A percentile compares a stretch with the other conserved stretches of the same genome.
These are phyloP conservation scores for Stegodyphus dumicola DNA, from an alignment of 1,140 invertebrate genomes.

Conservation along the genomic window DNA sequence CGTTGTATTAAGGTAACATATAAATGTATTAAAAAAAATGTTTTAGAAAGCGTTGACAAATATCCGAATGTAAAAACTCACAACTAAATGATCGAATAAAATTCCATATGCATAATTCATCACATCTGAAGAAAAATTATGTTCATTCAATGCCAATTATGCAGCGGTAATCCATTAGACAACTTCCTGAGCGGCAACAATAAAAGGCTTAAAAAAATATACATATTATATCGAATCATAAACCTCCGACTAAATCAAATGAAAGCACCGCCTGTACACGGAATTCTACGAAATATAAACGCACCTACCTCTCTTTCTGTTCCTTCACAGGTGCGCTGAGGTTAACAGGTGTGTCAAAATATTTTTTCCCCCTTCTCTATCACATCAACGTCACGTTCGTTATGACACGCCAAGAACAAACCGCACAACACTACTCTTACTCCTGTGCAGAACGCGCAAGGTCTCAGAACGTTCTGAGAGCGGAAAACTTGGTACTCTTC, in stretches of 20 bases:
- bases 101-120: too few relatives aligned
- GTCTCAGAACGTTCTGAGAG: not conserved
- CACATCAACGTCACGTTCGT: conserved; percentile 24
- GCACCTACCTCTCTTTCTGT: conserved; percentile 21
- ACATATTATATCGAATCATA: not conserved
- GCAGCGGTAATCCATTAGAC: too few relatives aligned
- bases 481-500: conserved; percentile 12
- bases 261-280: conserved; percentile 10
- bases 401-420: not conserved
- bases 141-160: too few relatives aligned
- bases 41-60: too few relatives aligned
- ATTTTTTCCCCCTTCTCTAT: conserved; percentile 25
- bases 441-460: too few relatives aligned
- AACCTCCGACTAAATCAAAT: not conserved
- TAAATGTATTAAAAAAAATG: too few relatives aligned
- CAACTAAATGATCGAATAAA: too few relatives aligned
- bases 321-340: conserved; percentile 38
- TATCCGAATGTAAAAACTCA: too few relatives aligned
- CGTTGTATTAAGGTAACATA: too few relatives aligned
- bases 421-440: not conserved
- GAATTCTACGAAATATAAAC: conserved; percentile 29
- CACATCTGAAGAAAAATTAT: too few relatives aligned
- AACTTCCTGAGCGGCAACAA: too few relatives aligned
- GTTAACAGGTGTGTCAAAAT: conserved; percentile 42
- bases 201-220: too few relatives aligned